These are phyloP conservation scores for Conistra vaccinii DNA, from an alignment of 2,888 invertebrate genomes.

Conservation along the genomic window DNA sequence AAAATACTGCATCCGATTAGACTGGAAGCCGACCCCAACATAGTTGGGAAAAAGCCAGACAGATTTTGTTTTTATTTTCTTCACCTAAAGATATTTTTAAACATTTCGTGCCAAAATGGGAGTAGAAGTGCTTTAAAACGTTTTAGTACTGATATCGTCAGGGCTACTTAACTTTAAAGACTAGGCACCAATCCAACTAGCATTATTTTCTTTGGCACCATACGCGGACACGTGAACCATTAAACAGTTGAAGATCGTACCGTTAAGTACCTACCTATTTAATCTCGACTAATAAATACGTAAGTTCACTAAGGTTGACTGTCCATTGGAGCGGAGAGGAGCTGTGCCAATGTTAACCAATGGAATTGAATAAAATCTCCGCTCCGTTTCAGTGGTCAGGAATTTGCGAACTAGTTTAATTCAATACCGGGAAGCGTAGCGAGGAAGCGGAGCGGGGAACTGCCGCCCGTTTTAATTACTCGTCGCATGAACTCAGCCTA, in stretches of 20 bases:
- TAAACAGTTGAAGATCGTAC: slow-evolving; percentile 12
- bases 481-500: no score
- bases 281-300: neutral
- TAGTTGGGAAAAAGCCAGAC: neutral
- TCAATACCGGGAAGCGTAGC: no score
- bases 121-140: neutral
- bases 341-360: no score
- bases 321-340: no score
- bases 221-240: slow-evolving; percentile 11
- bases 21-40: no score
- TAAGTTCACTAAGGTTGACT: neutral
- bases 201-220: slow-evolving; percentile 32
- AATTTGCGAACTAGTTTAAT: no score
- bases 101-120: neutral
- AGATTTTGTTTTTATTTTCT: no score
- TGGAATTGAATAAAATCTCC: no score
- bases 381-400: no score
- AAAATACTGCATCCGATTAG: no score
- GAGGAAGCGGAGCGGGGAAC: no score
- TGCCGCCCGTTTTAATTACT: no score
- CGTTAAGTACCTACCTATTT: slow-evolving; percentile 1
- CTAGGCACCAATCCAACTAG: slow-evolving; percentile 29
- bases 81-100: neutral
- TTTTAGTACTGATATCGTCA: slow-evolving; percentile 13
- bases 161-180: slow-evolving; percentile 10